Evolutionary conservation across 2,888 invertebrate genomes (phyloP), one percentile per base, ranked within the genome.

Genomic region (Chelonus formosanus): DNA sequence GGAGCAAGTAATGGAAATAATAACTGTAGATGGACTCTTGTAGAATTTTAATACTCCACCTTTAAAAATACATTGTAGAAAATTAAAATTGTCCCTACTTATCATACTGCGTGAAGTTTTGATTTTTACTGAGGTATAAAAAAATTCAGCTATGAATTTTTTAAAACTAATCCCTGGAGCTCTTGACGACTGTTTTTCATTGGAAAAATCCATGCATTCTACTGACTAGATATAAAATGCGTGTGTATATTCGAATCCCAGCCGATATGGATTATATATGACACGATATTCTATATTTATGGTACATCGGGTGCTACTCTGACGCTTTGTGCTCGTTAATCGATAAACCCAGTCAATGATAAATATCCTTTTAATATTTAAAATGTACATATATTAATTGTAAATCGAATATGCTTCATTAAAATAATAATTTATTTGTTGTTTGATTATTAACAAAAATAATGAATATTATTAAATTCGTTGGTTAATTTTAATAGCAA

Each of bases 151-250:
- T 63, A 63, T 67, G 53, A 52, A 63, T 67, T 76, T 78, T 79
- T 78, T 72, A 74, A 70, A 67, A 67, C 71, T 80, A 79, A 81
- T 79, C 80, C 79, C 77, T 72, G 69, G 78, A 77, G 78, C 78
- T 77, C 74, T 78, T 80, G 79, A 78, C 79, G 76, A 79, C 79
- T 81, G 79, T 81, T 80, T 80, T 79, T 81, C 78, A 80, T 79
- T 77, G 75, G 54, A 44, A 54, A 61, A 63, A 67, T 40, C 56
- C 53, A 32, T 5, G 52, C 43, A 61, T 53, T 61, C 52, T 61
- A 43, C 53, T 52, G 75, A 65, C 71, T 77, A 74, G 73, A 74
- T 77, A 78, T 79, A 76, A 78, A 78, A 79, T 76, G 70, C 77
- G 6, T 80, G 47, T 47, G 54, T 65, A 54, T 58, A 44, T 61